phyloP scores from a whole-genome alignment of 2,797 vertebrate genomes.

The Glossophaga mutica region DNA sequence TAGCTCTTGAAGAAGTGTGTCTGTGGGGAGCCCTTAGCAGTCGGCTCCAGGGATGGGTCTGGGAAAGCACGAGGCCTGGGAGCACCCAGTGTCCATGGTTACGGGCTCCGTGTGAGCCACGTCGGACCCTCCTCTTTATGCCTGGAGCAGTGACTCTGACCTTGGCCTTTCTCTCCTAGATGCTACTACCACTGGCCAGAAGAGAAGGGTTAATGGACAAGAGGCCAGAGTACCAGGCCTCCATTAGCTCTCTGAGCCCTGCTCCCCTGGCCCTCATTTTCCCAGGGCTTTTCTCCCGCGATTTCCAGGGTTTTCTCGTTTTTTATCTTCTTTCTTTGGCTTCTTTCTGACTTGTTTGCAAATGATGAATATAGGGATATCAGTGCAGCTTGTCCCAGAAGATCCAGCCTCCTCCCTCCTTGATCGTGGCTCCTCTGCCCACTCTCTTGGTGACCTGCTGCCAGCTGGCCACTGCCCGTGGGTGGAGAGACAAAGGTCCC shows the following conservation, averaged over 20 bases:
- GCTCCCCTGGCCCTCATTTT: background rate
- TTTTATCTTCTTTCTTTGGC: background rate
- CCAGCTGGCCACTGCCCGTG: background rate
- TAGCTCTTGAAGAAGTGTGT: background rate
- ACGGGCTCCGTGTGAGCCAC: background rate
- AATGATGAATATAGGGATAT: background rate
- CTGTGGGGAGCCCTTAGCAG: background rate
- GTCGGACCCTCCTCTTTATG: background rate
- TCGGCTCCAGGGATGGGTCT: background rate
- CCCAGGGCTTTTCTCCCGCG: background rate
- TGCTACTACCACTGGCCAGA: background rate
- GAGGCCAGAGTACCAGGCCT: no score
- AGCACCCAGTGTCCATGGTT: background rate
- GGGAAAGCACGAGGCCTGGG: background rate
- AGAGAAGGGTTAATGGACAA: background rate
- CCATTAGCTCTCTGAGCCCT: background rate
- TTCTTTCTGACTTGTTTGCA: background rate
- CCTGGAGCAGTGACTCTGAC: no score
- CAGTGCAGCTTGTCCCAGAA: background rate
- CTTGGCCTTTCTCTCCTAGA: background rate
- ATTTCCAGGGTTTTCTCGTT: background rate
- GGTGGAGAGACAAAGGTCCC: constrained; percentile 67
- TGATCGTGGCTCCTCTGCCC: background rate
- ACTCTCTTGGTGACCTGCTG: background rate
- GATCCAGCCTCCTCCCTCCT: constrained; percentile 1